Percentiles rank a stretch among this genome's conserved stretches.
Evolutionary conservation across 1,140 invertebrate genomes (phyloP).

Genomic region (Drosophila paulistorum): DNA sequence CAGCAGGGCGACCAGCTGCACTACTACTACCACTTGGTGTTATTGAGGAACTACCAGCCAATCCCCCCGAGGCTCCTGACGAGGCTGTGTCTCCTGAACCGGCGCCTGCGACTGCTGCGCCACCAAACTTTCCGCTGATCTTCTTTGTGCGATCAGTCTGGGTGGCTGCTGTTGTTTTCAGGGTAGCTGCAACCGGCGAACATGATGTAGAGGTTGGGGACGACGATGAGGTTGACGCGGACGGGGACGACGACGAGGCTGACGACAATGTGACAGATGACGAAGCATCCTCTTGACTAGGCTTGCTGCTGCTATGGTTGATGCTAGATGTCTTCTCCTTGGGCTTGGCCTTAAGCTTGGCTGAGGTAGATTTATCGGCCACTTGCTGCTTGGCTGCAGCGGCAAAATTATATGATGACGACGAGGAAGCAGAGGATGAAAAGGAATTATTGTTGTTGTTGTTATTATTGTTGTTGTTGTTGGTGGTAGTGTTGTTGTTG

Average conservation of each 20-base stretch:
- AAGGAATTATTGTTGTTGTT: background rate
- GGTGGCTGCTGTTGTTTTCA: slow-evolving; percentile 59
- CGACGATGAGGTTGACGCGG: background rate
- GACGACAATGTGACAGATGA: slow-evolving; percentile 21
- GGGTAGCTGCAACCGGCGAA: slow-evolving; percentile 21
- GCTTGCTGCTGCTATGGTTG: background rate
- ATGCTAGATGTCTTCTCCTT: slow-evolving; percentile 1
- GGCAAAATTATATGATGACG: slow-evolving; percentile 69
- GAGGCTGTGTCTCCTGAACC: background rate
- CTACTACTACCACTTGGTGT: slow-evolving; percentile 16
- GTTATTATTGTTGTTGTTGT: background rate
- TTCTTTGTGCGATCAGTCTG: slow-evolving; percentile 61
- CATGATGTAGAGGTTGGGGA: slow-evolving; percentile 25
- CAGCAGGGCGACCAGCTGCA: slow-evolving; percentile 83
- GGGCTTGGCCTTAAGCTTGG: slow-evolving; percentile 11
- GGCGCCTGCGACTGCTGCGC: background rate
- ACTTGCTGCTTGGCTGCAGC: slow-evolving; percentile 62
- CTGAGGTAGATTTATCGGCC: slow-evolving; percentile 33
- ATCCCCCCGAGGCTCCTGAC: background rate
- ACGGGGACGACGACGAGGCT: slow-evolving; percentile 3
- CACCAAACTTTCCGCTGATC: slow-evolving; percentile 7
- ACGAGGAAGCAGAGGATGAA: slow-evolving; percentile 3
- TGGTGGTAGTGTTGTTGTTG: slow-evolving; percentile 5
- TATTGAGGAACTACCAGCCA: slow-evolving; percentile 11
- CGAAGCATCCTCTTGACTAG: slow-evolving; percentile 26